A percentile compares a stretch with the other conserved stretches of the same genome.
Conservation (phyloP, 2,113 vertebrate genomes). For the Semnopithecus entellus region DNA sequence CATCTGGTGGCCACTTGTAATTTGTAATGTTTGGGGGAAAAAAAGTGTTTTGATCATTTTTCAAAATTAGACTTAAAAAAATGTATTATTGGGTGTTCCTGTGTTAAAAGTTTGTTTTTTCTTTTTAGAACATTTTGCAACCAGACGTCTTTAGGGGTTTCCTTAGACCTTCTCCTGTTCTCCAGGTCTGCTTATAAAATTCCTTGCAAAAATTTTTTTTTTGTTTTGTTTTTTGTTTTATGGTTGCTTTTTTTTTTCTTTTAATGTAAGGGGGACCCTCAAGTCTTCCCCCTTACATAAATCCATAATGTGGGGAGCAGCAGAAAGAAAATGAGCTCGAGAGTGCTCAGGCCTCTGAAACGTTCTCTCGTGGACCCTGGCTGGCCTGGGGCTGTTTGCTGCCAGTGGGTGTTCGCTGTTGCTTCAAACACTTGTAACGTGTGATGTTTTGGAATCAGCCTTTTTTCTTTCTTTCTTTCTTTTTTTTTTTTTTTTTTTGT, state of each 20-base stretch:
- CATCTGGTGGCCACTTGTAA: conserved; percentile 75
- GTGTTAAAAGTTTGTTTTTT: background rate
- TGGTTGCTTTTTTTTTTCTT: too few relatives aligned
- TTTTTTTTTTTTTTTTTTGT: background rate
- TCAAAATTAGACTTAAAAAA: conserved; percentile 56
- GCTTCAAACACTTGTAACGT: background rate
- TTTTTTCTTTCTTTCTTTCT: too few relatives aligned
- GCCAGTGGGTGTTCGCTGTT: fast-evolving
- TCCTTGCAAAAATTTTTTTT: background rate
- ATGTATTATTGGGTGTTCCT: conserved; percentile 23
- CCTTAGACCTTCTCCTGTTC: background rate
- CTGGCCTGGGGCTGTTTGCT: background rate
- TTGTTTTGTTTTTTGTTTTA: background rate
- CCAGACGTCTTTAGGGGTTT: background rate
- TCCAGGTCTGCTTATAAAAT: background rate
- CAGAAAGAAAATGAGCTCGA: background rate
- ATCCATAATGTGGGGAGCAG: background rate
- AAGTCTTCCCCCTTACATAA: background rate
- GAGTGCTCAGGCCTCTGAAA: background rate
- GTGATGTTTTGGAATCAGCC: background rate
- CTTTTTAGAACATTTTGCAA: conserved; percentile 35
- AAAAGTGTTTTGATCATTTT: conserved; percentile 58
- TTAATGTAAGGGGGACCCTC: too few relatives aligned
- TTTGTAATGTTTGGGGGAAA: conserved; percentile 3
- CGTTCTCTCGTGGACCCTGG: background rate